Percentiles rank a stretch among this genome's conserved stretches.
These are phyloP conservation scores for Drosophila atroscutellata DNA, from an alignment of 2,888 invertebrate species.

Conservation along the genomic window DNA sequence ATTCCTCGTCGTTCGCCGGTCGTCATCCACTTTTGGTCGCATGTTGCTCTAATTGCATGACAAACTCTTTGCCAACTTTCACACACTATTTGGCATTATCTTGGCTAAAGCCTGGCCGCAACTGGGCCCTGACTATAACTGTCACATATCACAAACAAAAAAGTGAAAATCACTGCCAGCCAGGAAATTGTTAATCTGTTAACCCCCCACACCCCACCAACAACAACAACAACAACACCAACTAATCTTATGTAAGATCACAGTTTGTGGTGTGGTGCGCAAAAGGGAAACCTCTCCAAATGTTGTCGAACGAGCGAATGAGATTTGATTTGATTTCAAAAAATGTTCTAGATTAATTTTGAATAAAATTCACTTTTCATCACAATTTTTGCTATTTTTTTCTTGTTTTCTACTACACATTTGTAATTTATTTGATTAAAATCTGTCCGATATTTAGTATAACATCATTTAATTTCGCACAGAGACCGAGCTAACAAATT, in stretches of 20 bases:
- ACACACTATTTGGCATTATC: constrained; percentile 67
- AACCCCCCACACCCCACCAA: neutral
- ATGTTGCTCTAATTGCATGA: constrained; percentile 79
- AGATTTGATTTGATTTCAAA: neutral
- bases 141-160: constrained; percentile 55
- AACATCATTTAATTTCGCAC: neutral
- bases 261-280: neutral
- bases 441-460: neutral
- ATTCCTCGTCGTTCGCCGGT: constrained; percentile 14
- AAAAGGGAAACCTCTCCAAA: constrained; percentile 7
- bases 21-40: constrained; percentile 57
- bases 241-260: constrained; percentile 43
- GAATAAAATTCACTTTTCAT: neutral
- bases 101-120: constrained; percentile 20
- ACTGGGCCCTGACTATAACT: constrained; percentile 44
- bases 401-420: neutral
- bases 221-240: neutral
- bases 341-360: neutral
- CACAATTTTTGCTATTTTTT: neutral
- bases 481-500: constrained; percentile 2
- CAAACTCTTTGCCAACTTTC: constrained; percentile 74
- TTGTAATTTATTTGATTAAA: neutral
- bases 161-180: constrained; percentile 53
- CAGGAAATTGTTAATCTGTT: constrained; percentile 43
- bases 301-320: neutral